Conservation (phyloP, 2,113 vertebrate species). For the Donacobius atricapilla region DNA sequence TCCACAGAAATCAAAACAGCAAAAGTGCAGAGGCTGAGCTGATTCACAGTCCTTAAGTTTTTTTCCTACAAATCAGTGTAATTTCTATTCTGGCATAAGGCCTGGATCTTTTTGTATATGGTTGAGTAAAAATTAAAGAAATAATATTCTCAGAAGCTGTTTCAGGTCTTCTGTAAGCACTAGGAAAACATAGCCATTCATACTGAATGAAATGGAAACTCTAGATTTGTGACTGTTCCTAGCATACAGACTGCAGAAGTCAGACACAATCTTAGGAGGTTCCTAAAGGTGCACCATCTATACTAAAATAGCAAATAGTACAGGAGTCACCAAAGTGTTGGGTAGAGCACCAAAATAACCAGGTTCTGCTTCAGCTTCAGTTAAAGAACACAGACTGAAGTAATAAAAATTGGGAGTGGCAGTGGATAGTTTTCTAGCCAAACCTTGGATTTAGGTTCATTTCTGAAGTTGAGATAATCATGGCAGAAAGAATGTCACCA, state of each 20-base stretch:
- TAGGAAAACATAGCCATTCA: not conserved
- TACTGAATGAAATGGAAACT: not conserved
- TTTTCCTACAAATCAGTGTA: not conserved
- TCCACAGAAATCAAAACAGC: not conserved
- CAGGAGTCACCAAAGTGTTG: not conserved
- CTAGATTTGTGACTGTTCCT: not conserved
- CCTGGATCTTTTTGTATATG: not conserved
- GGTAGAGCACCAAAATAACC: not conserved
- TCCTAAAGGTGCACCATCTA: not conserved
- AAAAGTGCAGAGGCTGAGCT: not conserved
- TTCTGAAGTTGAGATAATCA: not conserved
- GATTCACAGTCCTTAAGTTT: not conserved
- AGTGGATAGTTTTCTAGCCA: not conserved
- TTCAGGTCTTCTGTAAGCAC: not conserved
- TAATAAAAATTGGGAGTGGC: not conserved
- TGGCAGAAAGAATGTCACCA: not conserved
- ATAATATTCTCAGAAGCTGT: not conserved
- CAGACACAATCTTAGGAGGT: not conserved
- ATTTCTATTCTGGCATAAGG: not conserved
- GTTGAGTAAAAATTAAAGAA: not conserved
- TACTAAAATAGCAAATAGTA: not conserved
- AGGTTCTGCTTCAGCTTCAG: not conserved
- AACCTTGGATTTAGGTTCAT: not conserved
- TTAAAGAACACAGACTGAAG: not conserved
- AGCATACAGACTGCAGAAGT: not conserved